Percentiles rank a stretch among this genome's conserved stretches.
Conservation (phyloP, 2,113 vertebrate species). For the Hiodon tergisus region DNA sequence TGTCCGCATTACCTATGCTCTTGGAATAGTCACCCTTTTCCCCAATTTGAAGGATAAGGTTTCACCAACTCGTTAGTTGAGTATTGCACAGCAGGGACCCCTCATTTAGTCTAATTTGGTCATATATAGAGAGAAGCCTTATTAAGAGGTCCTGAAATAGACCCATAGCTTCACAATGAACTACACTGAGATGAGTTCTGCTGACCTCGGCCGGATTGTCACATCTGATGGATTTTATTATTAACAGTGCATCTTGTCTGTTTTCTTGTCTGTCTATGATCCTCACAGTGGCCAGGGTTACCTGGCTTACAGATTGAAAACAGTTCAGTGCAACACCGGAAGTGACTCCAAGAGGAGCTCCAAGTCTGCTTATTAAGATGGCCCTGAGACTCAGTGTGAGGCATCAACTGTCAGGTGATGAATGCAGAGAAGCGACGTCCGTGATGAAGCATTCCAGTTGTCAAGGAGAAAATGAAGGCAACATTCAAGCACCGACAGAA, state of each 20-base stretch:
- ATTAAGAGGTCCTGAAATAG: background rate
- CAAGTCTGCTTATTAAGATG: conserved; percentile 20
- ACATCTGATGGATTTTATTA: too few species aligned
- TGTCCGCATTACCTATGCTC: conserved; percentile 17
- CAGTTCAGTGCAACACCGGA: conserved; percentile 25
- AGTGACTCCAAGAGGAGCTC: conserved; percentile 9
- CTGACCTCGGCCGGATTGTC: too few species aligned
- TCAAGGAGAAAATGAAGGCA: conserved; percentile 33
- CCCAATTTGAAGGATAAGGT: conserved; percentile 4
- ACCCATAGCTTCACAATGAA: background rate
- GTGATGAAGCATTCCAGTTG: conserved; percentile 28
- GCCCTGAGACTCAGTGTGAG: conserved; percentile 14
- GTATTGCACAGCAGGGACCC: background rate
- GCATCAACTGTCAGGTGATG: background rate
- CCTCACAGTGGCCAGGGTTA: too few species aligned
- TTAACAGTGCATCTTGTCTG: too few species aligned
- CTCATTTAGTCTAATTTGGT: too few species aligned
- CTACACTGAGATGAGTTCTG: background rate
- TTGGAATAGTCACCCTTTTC: conserved; percentile 16
- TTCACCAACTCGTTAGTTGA: conserved; percentile 4
- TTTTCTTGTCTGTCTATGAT: too few species aligned
- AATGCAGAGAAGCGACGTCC: background rate
- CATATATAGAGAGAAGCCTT: background rate
- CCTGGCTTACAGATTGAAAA: conserved; percentile 21
- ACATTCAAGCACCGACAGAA: conserved; percentile 30